phyloP scores from a whole-genome alignment of 2,797 vertebrate species.

The Tarsius wallacei region DNA sequence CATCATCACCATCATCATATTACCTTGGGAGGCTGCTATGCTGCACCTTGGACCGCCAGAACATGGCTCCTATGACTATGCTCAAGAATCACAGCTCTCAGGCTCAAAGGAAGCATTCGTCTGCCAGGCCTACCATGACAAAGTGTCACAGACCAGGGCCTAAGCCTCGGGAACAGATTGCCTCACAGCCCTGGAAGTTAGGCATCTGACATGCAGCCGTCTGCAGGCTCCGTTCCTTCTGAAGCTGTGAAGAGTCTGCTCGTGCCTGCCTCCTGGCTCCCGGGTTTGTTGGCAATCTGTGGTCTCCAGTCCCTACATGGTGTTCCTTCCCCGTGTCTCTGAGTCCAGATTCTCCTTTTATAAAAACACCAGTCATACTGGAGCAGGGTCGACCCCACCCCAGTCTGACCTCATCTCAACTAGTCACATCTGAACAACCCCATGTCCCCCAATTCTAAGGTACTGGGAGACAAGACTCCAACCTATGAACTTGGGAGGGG shows the following conservation, averaged over 20 bases:
- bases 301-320: not conserved
- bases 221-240: not conserved
- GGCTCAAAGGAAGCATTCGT: not conserved
- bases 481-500: not conserved
- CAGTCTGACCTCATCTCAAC: not conserved
- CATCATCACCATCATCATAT: no score
- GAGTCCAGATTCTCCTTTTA: not conserved
- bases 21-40: not conserved
- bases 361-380: not conserved
- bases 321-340: not conserved
- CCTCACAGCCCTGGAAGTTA: not conserved
- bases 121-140: accelerated
- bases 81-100: not conserved
- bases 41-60: not conserved
- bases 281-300: not conserved
- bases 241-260: not conserved
- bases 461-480: not conserved
- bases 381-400: not conserved
- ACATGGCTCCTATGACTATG: not conserved
- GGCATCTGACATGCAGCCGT: not conserved
- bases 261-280: not conserved
- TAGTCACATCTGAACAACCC: not conserved
- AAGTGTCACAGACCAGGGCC: not conserved
- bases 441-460: not conserved
- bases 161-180: not conserved